phyloP scores from a whole-genome alignment of 2,888 invertebrate species.

The Dromius quadrimaculatus region DNA sequence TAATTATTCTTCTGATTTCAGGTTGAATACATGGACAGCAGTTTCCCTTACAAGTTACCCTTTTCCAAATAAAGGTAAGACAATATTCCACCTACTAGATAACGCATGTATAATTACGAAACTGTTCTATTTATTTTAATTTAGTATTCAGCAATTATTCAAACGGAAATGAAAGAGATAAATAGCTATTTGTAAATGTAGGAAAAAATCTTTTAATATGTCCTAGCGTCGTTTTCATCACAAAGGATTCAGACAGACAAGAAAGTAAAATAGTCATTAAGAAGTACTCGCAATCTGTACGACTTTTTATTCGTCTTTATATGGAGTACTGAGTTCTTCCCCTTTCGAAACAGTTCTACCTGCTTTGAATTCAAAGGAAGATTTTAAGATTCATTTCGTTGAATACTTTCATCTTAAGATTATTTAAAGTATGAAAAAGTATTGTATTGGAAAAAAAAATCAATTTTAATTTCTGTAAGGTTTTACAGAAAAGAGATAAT shows the following conservation, averaged over 20 bases:
- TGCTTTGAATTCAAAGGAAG: slow-evolving; percentile 12
- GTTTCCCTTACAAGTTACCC: slow-evolving; percentile 63
- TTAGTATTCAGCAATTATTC: slow-evolving; percentile 19
- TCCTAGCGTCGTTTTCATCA: slow-evolving; percentile 5
- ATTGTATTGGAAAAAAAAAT: slow-evolving; percentile 17
- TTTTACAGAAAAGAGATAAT: slow-evolving; percentile 16
- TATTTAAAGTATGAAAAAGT: not conserved
- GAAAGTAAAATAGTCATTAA: slow-evolving; percentile 52
- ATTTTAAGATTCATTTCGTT: not conserved
- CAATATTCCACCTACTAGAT: too few relatives aligned
- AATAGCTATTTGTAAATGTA: slow-evolving; percentile 26
- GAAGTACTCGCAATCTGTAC: slow-evolving; percentile 45
- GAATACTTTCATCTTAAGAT: slow-evolving; percentile 2
- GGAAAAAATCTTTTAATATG: slow-evolving; percentile 23
- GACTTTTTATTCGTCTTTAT: slow-evolving; percentile 42
- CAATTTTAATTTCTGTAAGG: slow-evolving; percentile 24
- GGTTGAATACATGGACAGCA: slow-evolving; percentile 67
- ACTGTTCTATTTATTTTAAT: not conserved
- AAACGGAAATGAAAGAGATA: slow-evolving; percentile 37
- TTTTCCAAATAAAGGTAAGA: slow-evolving; percentile 64
- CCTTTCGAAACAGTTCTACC: slow-evolving; percentile 25
- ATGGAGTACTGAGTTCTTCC: not conserved
- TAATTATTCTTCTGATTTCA: slow-evolving; percentile 56
- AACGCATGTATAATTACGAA: not conserved
- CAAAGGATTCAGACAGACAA: slow-evolving; percentile 38